Evolutionary conservation across 2,888 invertebrate genomes (phyloP), one percentile per base, ranked within the genome.

Genomic region (Cosmia pyralina): DNA sequence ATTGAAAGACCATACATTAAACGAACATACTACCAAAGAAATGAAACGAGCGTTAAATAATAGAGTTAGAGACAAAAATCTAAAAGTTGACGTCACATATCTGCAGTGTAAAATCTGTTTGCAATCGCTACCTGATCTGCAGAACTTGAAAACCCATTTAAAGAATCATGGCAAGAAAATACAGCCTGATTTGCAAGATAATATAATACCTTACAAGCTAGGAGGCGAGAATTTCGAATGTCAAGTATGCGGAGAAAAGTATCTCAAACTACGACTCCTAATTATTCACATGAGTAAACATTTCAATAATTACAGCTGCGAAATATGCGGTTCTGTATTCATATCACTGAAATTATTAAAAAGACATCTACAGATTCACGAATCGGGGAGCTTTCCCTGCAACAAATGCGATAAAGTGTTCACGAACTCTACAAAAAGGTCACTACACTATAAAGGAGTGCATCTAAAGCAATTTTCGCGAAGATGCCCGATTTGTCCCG

Each of bases 211-310:
- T 0, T 94, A 92, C 59, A 94, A 93, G 74, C 85, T 95, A 38
- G 90, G 86, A n/a, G 90, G 82, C 0, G 85, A 90, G 1, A 81
- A 78, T 13, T 93, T 93, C 55, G 90, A 92, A 57, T 95, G 95
- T 67, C 94, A 94, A 85, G 79, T 94, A 3, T 95, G 95, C 46
- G 88, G 88, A 0, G 93, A 92, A 69, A 86, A 73, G 5, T 95
- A 90, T 73, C 74, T 89, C 0, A 94, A 93, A 80, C 75, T 95
- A 0, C 88, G 94, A 74, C 79, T 92, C 0, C 83, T 95, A 0
- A 90, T 94, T 2, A 93, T 94, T 8, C 95, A 95, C 57, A 95
- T 95, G 95, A 95, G 90, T 53, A 92, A 90, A 75, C 95, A 95
- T 83, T 95, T 91, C 34, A 94, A 93, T 44, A 95, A 95, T 68